These are phyloP conservation scores for Alligator sinensis DNA, from an alignment of 2,113 vertebrate species.

Conservation along the genomic window DNA sequence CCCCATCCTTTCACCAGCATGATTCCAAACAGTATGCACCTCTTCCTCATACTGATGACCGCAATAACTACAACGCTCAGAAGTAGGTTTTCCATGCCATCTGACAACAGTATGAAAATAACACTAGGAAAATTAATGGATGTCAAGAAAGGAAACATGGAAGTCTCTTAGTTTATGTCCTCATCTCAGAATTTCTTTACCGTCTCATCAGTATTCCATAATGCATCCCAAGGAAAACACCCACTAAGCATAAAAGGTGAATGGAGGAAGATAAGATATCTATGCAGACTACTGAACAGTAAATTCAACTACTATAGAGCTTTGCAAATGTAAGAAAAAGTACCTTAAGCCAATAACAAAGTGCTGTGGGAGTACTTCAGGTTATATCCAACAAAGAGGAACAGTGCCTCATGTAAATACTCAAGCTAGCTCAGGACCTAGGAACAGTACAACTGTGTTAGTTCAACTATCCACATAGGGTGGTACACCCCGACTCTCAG, in stretches of 20 bases:
- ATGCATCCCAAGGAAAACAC: conserved; percentile 3
- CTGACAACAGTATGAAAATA: conserved; percentile 23
- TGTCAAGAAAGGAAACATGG: conserved; percentile 13
- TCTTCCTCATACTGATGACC: no score
- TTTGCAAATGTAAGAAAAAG: neutral
- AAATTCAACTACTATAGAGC: neutral
- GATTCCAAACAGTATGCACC: no score
- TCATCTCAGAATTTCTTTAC: conserved; percentile 5
- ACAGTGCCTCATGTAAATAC: no score
- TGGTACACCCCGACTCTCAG: no score
- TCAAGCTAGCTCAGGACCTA: no score
- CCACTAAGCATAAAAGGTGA: neutral
- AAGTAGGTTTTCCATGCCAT: neutral
- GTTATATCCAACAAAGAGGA: neutral
- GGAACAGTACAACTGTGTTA: no score
- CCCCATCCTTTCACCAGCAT: no score
- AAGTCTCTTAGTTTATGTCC: conserved; percentile 16
- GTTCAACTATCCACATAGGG: no score
- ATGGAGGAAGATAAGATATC: neutral
- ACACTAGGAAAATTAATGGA: conserved; percentile 36
- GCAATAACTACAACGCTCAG: neutral
- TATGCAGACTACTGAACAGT: conserved; percentile 3
- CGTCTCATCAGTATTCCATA: neutral
- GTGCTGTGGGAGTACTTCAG: neutral
- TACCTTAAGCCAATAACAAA: neutral